Evolutionary conservation across 1,140 invertebrate species (phyloP).

Genomic region (Calycopis cecrops): DNA sequence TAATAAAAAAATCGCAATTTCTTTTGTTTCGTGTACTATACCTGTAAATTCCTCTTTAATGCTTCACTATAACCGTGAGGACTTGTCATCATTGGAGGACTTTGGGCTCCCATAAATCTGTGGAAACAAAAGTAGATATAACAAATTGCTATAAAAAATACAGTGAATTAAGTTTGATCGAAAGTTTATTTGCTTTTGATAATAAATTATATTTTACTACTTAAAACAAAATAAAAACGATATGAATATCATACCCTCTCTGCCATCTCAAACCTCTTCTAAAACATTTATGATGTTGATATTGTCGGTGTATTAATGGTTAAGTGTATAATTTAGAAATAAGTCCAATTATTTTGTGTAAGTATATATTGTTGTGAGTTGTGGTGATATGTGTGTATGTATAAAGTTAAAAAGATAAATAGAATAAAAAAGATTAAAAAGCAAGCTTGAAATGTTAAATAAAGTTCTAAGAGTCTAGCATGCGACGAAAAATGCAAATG

Average conservation of each 20-base stretch:
- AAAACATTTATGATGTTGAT: slow-evolving; percentile 31
- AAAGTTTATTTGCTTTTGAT: background rate
- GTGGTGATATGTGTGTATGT: slow-evolving; percentile 39
- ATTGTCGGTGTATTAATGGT: slow-evolving; percentile 52
- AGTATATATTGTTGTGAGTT: slow-evolving; percentile 41
- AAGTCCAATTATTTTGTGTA: slow-evolving; percentile 58
- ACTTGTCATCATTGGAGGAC: slow-evolving; percentile 71
- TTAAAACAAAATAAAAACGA: slow-evolving; percentile 34
- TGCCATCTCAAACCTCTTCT: slow-evolving; percentile 62
- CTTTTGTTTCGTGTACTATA: slow-evolving; percentile 25
- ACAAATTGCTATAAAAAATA: slow-evolving; percentile 8
- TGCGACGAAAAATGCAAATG: slow-evolving; percentile 60
- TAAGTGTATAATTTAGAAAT: slow-evolving; percentile 67
- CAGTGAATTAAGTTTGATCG: background rate
- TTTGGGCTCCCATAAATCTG: slow-evolving; percentile 73
- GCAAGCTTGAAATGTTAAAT: slow-evolving; percentile 47
- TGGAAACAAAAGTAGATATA: slow-evolving; percentile 21
- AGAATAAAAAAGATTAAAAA: slow-evolving; percentile 60
- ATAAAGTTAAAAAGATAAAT: slow-evolving; percentile 53
- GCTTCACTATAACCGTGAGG: slow-evolving; percentile 72
- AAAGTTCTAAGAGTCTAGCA: slow-evolving; percentile 47
- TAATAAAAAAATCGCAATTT: too few relatives aligned
- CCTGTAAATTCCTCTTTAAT: slow-evolving; percentile 72
- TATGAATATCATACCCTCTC: slow-evolving; percentile 54
- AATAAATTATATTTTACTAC: slow-evolving; percentile 12